Evolutionary conservation across 2,888 invertebrate genomes (phyloP), one percentile per base, ranked within the genome.

Genomic region (Caenorhabditis sulstoni): DNA sequence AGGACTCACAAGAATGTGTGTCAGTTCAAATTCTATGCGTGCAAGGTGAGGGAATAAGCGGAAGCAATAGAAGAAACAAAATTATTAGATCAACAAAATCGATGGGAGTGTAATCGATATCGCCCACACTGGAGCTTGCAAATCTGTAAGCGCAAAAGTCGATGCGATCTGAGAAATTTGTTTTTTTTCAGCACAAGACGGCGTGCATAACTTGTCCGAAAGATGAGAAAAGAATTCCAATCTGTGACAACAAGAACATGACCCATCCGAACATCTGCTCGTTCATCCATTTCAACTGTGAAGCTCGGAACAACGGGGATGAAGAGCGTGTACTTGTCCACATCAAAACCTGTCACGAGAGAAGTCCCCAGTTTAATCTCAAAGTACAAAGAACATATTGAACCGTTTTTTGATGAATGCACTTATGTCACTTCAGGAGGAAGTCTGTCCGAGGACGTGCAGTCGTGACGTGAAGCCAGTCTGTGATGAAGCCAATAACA

Each of bases 201-300:
- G 55, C 49, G 29, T 83, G 83, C 39, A 58, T 58, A 14, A 37
- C 55, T 2, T 83, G 83, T 68, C 70, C 79, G 9, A 64, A 64
- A 20, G 76, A 77, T 23, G 81, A 83, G 49, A 62, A 67, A 22
- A 14, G 9, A 8, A 64, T 78, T 41, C 78, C 81, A 4, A 52
- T 83, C 11, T 83, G 83, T 57, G 83, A 83, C 64, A 83, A 83
- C 53, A 64, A 53, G 35, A 81, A 81, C 29, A 79, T 71, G 77
- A 89, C 88, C 0, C 87, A 88, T 57, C 45, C 70, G 35, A 83
- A 77, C 44, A 49, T 87, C 1, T 88, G 88, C 55, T 74, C 65
- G 0, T 82, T 88, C 35, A 86, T 88, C 16, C 80, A 81, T 61
- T 87, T 82, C 84, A 88, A 88, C 68, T 88, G 88, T 59, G 74